A percentile compares a stretch with the other conserved stretches of the same genome.
These are phyloP conservation scores for Branchipolynoe longqiensis DNA, from an alignment of 2,888 invertebrate species.

Conservation along the genomic window DNA sequence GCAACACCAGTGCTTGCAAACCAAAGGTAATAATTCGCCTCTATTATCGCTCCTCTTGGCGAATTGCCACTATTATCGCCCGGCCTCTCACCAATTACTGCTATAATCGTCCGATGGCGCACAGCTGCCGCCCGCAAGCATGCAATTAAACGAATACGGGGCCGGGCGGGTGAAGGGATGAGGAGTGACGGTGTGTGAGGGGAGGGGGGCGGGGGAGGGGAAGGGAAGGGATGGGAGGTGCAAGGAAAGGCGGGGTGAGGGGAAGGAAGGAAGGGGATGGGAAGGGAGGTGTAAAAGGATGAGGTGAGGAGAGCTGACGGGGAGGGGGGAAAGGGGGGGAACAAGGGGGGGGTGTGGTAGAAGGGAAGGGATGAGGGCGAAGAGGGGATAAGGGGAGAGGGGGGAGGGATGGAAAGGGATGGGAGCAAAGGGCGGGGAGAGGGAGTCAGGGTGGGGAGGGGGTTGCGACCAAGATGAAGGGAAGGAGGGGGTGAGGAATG, in stretches of 20 bases:
- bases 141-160: slow-evolving; percentile 4
- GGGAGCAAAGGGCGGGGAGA: too few species aligned
- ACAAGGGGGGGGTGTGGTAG: not conserved
- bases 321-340: not conserved
- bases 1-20: not conserved
- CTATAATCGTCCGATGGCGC: slow-evolving; percentile 20
- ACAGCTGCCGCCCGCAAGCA: slow-evolving; percentile 10
- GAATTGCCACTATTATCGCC: slow-evolving; percentile 44
- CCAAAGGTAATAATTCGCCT: slow-evolving; percentile 22
- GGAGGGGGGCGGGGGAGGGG: not conserved
- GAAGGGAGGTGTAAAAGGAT: not conserved
- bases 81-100: not conserved
- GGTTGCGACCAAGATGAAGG: too few species aligned
- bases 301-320: not conserved
- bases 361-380: not conserved
- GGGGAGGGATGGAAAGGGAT: not conserved
- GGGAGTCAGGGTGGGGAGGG: too few species aligned
- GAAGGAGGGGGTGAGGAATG: not conserved
- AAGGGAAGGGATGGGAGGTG: not conserved
- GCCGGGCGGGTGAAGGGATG: not conserved
- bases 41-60: not conserved
- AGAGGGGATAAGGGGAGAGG: not conserved
- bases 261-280: not conserved
- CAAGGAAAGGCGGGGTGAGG: not conserved
- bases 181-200: not conserved